Evolutionary conservation across 2,113 vertebrate species (phyloP), one percentile per base, ranked within the genome.

Genomic region (Calidris pygmaea): DNA sequence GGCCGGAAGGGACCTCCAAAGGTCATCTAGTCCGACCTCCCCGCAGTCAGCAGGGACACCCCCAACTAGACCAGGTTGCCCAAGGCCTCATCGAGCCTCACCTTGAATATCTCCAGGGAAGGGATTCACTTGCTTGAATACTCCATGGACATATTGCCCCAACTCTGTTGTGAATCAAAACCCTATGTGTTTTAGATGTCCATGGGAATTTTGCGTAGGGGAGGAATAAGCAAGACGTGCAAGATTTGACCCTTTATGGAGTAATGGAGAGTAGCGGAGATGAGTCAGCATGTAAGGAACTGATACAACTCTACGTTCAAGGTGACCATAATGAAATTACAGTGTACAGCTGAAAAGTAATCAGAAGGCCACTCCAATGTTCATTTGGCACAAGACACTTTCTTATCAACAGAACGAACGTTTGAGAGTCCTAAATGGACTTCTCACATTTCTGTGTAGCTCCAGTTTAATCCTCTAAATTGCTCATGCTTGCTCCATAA

Each of bases 391-490:
- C 55, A 79, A 72, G 55, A 80, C 7, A 41, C 53, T 53, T 52
- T 90, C 27, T 80, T 88, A 90, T 86, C 85, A 68, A 90, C 92
- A 89, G 27, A 75, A 81, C 71, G 39, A 68, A 87, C 72, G 29
- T 87, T 50, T 82, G 47, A 92, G 76, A 88, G 47, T 39, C 53
- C 17, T 37, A 87, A 91, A 93, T 82, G 88, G 65, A 73, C 50
- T 87, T 92, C 74, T 92, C 80, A 87, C 29, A 83, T 95, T 94
- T 92, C 74, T 75, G 16, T 53, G 39, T 23, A 78, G 32, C 35
- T 85, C 70, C 52, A 93, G 37, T 95, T 96, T 95, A 96, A 96
- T 96, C 43, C 47, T 80, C 65, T 93, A 94, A 96, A 94, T 94
- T 91, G 79, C 60, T 95, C 2, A 1, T 92, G 55, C 52, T 95